These are phyloP conservation scores for Micrasema minimum DNA, from an alignment of 1,140 invertebrate genomes.

Conservation along the genomic window DNA sequence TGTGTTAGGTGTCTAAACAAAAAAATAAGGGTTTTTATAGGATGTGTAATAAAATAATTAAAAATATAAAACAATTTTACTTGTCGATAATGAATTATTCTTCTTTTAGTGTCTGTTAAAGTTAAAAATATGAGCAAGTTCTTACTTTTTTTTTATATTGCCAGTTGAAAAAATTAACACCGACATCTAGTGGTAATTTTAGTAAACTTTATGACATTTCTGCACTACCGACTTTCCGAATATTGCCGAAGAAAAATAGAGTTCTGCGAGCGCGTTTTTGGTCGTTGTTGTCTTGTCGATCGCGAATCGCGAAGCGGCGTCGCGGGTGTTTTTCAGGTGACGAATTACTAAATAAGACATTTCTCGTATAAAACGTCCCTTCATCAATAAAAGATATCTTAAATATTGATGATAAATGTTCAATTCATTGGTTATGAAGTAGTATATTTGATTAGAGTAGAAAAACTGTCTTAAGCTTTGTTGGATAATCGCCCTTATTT, in stretches of 20 bases:
- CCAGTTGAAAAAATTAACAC: constrained; percentile 3
- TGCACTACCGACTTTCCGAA: constrained; percentile 1
- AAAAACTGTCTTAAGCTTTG: not conserved
- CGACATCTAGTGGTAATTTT: constrained; percentile 3
- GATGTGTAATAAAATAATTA: too few species aligned
- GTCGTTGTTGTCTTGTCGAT: constrained; percentile 17
- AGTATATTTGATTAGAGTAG: not conserved
- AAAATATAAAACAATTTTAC: too few species aligned
- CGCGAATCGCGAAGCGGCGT: not conserved
- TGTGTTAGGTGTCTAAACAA: too few species aligned
- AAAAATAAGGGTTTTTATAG: too few species aligned
- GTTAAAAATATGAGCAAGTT: too few species aligned
- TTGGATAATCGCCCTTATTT: constrained; percentile 32
- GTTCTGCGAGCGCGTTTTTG: not conserved
- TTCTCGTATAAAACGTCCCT: constrained; percentile 18
- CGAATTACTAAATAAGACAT: not conserved
- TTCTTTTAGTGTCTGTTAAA: too few species aligned
- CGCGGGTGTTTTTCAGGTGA: constrained; percentile 18
- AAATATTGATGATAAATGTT: not conserved
- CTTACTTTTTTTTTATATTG: too few species aligned
- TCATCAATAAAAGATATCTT: not conserved
- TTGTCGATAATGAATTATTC: too few species aligned
- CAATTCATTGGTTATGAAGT: not conserved
- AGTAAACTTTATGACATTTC: constrained; percentile 28
- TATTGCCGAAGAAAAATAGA: constrained; percentile 14